These are phyloP conservation scores for Patiria pectinifera DNA, from an alignment of 53 echinoderm and acorn worm genomes.

Conservation along the genomic window DNA sequence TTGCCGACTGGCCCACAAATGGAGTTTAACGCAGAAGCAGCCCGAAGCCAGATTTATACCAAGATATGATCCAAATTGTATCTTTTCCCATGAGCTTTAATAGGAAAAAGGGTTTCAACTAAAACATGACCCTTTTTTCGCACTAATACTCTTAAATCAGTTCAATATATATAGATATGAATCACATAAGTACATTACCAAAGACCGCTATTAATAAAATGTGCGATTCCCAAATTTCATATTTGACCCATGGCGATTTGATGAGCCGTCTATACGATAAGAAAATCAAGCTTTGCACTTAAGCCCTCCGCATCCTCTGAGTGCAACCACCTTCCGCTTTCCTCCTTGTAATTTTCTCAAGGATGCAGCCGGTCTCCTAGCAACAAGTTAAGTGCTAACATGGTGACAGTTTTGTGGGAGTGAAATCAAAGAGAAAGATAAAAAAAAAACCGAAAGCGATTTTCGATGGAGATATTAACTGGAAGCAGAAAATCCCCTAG, in stretches of 20 bases:
- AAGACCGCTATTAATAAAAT: background rate
- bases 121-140: background rate
- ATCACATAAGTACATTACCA: conserved; percentile 8
- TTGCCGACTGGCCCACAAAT: background rate
- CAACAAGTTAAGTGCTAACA: conserved; percentile 16
- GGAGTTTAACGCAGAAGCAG: background rate
- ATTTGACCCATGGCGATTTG: conserved; percentile 25
- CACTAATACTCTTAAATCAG: background rate
- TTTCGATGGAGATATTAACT: background rate
- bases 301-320: background rate
- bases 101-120: background rate
- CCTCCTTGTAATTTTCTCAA: background rate
- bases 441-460: background rate
- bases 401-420: background rate
- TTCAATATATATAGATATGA: background rate
- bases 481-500: background rate
- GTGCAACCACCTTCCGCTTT: background rate
- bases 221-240: conserved; percentile 3
- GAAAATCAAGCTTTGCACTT: background rate
- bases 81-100: background rate
- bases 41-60: conserved; percentile 24
- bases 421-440: background rate
- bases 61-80: background rate
- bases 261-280: background rate
- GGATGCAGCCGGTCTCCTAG: background rate